A percentile compares a stretch with the other conserved stretches of the same genome.
Conservation (phyloP, 2,888 invertebrate species). For the Agriopis marginaria region DNA sequence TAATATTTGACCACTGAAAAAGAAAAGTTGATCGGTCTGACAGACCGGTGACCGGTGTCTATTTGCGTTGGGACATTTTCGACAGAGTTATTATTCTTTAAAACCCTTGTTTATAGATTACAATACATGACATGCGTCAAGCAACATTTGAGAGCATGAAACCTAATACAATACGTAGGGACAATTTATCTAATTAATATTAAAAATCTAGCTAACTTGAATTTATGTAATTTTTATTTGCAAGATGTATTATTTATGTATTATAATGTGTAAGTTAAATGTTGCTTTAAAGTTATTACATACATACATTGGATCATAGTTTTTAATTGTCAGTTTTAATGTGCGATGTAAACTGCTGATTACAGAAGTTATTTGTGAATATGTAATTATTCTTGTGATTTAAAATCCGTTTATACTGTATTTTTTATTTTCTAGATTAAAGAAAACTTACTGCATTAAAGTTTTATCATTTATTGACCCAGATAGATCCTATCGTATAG, state of each 20-base stretch:
- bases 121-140: conserved; percentile 26
- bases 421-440: conserved; percentile 87
- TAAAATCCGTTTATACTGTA: conserved; percentile 86
- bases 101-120: neutral
- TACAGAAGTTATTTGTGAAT: conserved; percentile 84
- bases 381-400: conserved; percentile 87
- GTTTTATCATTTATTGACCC: conserved; percentile 42
- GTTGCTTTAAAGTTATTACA: conserved; percentile 84
- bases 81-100: no score
- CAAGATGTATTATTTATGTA: conserved; percentile 86
- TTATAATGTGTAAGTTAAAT: conserved; percentile 84
- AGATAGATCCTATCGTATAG: no score
- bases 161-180: conserved; percentile 75
- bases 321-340: conserved; percentile 78
- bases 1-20: no score
- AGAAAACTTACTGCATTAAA: conserved; percentile 81
- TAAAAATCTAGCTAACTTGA: conserved; percentile 83
- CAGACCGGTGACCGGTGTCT: no score
- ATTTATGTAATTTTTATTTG: conserved; percentile 84
- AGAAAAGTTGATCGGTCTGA: no score
- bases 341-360: conserved; percentile 74
- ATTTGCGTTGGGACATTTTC: no score
- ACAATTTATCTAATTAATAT: conserved; percentile 79
- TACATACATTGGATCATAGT: conserved; percentile 74
- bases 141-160: conserved; percentile 58